Percentiles rank a stretch among this genome's conserved stretches.
These are phyloP conservation scores for Apoderus coryli DNA, from an alignment of 2,888 invertebrate genomes.

Conservation along the genomic window DNA sequence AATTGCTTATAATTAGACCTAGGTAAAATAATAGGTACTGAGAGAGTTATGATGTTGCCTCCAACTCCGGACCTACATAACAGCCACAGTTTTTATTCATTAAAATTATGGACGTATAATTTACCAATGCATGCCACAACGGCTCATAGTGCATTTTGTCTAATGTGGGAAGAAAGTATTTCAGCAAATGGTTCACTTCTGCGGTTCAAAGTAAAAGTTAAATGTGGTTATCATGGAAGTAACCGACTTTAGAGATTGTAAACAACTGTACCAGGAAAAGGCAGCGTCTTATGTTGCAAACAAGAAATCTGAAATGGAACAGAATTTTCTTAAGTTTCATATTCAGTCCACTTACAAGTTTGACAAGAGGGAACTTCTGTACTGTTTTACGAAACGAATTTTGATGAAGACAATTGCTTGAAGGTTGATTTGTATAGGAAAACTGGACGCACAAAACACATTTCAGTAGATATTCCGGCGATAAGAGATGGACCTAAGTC, in stretches of 20 bases:
- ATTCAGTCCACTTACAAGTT: conserved; percentile 3
- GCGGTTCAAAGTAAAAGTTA: conserved; percentile 2
- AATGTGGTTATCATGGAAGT: conserved; percentile 2
- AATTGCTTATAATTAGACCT: no score
- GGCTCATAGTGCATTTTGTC: no score
- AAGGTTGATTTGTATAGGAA: conserved; percentile 1
- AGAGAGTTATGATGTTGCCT: no score
- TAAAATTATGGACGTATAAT: no score
- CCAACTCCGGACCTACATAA: no score
- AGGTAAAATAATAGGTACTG: no score
- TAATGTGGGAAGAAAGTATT: no score
- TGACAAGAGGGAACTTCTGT: background rate
- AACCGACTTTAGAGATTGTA: conserved; percentile 1
- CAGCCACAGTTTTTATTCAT: no score
- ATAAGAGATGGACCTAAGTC: conserved; percentile 3
- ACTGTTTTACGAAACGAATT: conserved; percentile 3
- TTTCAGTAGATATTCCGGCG: conserved; percentile 2
- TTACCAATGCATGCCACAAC: no score
- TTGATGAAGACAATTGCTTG: conserved; percentile 1
- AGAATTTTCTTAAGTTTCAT: no score
- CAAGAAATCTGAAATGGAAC: no score
- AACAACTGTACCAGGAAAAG: conserved; percentile 2
- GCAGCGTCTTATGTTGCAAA: conserved; percentile 3
- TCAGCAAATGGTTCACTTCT: conserved; percentile 2
- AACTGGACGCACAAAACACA: conserved; percentile 1